phyloP scores from a whole-genome alignment of 2,888 invertebrate species.

The Cryptus armator region DNA sequence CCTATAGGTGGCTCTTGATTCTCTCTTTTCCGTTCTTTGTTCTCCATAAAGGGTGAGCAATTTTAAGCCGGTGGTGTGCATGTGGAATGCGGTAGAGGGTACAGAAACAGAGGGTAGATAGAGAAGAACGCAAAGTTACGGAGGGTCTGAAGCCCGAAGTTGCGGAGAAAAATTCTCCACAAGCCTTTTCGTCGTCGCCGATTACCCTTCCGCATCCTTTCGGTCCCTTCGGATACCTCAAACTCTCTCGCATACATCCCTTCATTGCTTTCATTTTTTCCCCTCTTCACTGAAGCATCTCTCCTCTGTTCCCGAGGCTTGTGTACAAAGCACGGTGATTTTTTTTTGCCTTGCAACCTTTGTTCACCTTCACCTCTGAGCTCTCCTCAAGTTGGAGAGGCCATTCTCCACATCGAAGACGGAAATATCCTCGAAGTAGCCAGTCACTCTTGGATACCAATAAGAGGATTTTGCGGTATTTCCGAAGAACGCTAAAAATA shows the following conservation, averaged over 20 bases:
- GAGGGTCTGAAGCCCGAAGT: background rate
- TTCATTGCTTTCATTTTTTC: conserved; percentile 29
- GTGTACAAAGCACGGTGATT: conserved; percentile 33
- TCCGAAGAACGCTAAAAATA: conserved; percentile 8
- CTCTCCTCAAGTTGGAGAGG: background rate
- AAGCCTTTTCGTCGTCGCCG: conserved; percentile 16
- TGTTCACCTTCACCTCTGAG: background rate
- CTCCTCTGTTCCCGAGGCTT: conserved; percentile 10
- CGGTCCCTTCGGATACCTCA: conserved; percentile 1
- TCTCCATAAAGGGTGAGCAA: conserved; percentile 1
- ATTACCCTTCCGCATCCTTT: conserved; percentile 2
- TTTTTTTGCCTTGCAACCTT: conserved; percentile 16
- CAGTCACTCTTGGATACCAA: conserved; percentile 30
- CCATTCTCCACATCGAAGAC: conserved; percentile 22
- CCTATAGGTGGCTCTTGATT: conserved; percentile 14
- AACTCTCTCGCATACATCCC: background rate
- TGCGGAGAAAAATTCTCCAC: conserved; percentile 6
- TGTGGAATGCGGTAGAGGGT: background rate
- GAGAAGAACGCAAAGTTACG: background rate
- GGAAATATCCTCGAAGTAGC: conserved; percentile 23
- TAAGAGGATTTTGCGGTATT: conserved; percentile 50
- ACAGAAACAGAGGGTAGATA: background rate
- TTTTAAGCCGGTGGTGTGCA: background rate
- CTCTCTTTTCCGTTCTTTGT: conserved; percentile 24
- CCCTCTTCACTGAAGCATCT: conserved; percentile 29